Percentiles rank a stretch among this genome's conserved stretches.
Evolutionary conservation across 2,888 invertebrate species (phyloP).

Genomic region (Atherix ibis): DNA sequence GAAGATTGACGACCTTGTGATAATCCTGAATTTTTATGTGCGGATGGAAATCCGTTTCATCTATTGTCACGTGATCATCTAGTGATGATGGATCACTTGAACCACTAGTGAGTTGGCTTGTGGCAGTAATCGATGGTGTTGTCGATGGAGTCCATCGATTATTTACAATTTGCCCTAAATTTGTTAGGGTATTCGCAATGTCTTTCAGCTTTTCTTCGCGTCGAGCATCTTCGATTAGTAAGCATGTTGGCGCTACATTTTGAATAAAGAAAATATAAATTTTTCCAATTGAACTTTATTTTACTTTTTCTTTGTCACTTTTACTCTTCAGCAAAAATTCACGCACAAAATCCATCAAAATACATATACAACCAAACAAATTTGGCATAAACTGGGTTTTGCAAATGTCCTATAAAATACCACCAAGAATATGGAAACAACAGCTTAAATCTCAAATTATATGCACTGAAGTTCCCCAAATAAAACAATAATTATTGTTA

Average conservation of each 20-base stretch:
- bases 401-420: no score
- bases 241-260: constrained; percentile 22
- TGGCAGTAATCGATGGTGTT: constrained; percentile 35
- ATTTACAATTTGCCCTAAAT: constrained; percentile 37
- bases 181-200: constrained; percentile 66
- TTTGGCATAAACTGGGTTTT: no score
- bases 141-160: constrained; percentile 40
- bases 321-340: no score
- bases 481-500: no score
- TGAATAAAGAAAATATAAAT: no score
- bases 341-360: no score
- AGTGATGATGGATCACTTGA: constrained; percentile 2
- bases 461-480: no score
- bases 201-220: constrained; percentile 63
- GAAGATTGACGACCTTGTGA: constrained; percentile 16
- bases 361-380: no score
- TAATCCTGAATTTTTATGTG: constrained; percentile 10
- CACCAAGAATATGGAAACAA: no score
- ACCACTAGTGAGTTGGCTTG: constrained; percentile 32
- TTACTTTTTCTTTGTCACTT: no score
- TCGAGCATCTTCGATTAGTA: constrained; percentile 33
- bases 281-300: no score
- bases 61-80: constrained; percentile 27
- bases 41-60: constrained; percentile 28
- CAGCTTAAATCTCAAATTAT: no score